Base-by-base conservation (phyloP, 2,113 vertebrate species). In the Sylvicapra grimmia region DNA sequence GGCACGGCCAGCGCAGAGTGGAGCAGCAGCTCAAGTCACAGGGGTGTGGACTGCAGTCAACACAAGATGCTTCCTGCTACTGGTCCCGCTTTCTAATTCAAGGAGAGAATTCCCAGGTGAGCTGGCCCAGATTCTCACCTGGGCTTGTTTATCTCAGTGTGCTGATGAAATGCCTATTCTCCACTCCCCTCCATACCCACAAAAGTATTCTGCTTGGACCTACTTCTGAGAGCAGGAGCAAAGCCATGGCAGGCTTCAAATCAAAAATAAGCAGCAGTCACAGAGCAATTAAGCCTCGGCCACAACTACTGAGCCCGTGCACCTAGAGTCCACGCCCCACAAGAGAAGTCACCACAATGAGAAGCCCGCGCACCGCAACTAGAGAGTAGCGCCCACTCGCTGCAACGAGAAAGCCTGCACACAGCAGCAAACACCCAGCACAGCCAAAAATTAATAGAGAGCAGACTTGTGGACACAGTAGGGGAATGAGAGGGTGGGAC, bases 201-300 rank as follows among this genome's bases (percentile, higher is more conserved):
- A 27, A 8, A 79, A 90, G 36, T 54, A 51, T 15, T 63, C 44
- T 51, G 25, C 89, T 95, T 54, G 89, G 53, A 90, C 79, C 68
- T 82, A 51, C 80, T 93, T 96, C 63, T 87, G 68, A n/a, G 79
- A 91, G 56, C 40, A 87, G 21, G 8, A 51, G 8, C 40, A 90
- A 87, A 63, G 86, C 36, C 51, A 49, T 8, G 19, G 23, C 3
- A 7, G 63, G 21, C 59, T 92, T 1, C 79, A 58, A 90, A 84
- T 88, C 23, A 61, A 97, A 97, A 95, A 47, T 19, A 68, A 93
- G 83, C 21, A 68, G 86, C 33, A 93, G 29, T 44, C 72, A 44
- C 72, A 27, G 40, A 77, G 23, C 40, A 77, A 15, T 44, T 27
- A 44, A 44, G 72, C 40, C 72, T 40, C 3, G 40, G 72, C 12